Base-by-base conservation (phyloP, 92 coral and sea anemone genomes). In the Metridium senile region DNA sequence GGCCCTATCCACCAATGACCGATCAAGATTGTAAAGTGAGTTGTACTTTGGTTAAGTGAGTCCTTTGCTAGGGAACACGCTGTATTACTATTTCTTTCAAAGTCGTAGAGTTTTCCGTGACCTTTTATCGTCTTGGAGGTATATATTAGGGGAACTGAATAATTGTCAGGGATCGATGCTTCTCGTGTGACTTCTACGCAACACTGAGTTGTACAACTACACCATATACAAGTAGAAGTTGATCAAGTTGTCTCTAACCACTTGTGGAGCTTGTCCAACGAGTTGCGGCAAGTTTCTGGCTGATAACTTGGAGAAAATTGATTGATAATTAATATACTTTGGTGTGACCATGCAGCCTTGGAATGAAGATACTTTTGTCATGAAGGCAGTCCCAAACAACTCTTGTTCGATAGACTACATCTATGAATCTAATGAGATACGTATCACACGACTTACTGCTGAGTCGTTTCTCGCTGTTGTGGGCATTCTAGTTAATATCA, bases 351-450 rank as follows among this genome's bases (percentile, higher is more conserved):
- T 78, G 83, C 83, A 78, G 83, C 83, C 83, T 1, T 78, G 83
- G 83, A 78, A 78, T 49, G 83, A 26, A 49, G 83, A 78, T 32
- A 66, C 72, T 34, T 78, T 70, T 68, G 83, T 78, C 39, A 67
- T 45, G 68, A 78, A 77, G 26, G 39, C 13, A 13, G 49, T 20
- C 17, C 59, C 59, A 3, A 54, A 61, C 33, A 53, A 39, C 1
- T 66, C 75, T n/a, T 78, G 83, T 78, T 21, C 52, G 17, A 30
- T 32, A 10, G 75, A 39, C 26, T 78, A 78, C 63, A 35, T 78
- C 32, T 78, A 78, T 46, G 83, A 78, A 25, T 78, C 83, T 1
- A 68, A 49, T 34, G 83, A 68, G 83, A 70, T 78, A 33, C 67
- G 75, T 27, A 25, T 78, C 0, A 11, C 72, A 49, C 66, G 83